Conservation (phyloP, 2,888 invertebrate species). For the Eledona agricola region DNA sequence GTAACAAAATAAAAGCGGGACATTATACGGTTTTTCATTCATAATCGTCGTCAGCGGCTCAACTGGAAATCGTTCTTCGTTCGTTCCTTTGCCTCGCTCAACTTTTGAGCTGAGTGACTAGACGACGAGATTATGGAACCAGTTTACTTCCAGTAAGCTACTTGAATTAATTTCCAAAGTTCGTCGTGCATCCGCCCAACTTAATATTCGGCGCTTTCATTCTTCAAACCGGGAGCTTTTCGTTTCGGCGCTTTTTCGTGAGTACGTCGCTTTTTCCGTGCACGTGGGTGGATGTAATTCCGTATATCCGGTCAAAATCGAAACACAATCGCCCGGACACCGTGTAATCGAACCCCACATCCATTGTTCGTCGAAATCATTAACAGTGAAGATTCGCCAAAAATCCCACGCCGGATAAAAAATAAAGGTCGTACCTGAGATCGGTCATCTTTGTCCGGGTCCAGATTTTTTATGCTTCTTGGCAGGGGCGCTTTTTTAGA, state of each 20-base stretch:
- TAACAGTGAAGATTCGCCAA: slow-evolving; percentile 7
- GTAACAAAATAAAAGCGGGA: slow-evolving; percentile 47
- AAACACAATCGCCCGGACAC: slow-evolving; percentile 50
- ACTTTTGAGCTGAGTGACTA: slow-evolving; percentile 40
- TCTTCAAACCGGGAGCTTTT: slow-evolving; percentile 27
- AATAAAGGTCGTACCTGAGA: slow-evolving; percentile 49
- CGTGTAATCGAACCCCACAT: slow-evolving; percentile 42
- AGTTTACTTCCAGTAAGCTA: slow-evolving; percentile 53
- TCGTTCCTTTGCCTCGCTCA: slow-evolving; percentile 25
- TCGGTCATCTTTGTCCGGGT: slow-evolving; percentile 53
- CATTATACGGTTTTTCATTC: slow-evolving; percentile 50
- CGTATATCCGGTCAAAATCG: slow-evolving; percentile 51
- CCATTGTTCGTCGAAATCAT: slow-evolving; percentile 7
- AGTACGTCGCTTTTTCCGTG: slow-evolving; percentile 11
- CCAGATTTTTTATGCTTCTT: slow-evolving; percentile 51
- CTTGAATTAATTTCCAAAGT: slow-evolving; percentile 53
- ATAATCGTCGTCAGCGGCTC: slow-evolving; percentile 44
- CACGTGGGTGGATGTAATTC: slow-evolving; percentile 33
- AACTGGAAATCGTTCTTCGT: slow-evolving; percentile 11
- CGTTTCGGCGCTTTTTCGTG: slow-evolving; percentile 18
- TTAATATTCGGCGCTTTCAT: slow-evolving; percentile 20
- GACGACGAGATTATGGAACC: slow-evolving; percentile 51
- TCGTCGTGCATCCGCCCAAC: slow-evolving; percentile 33
- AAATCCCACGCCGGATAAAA: slow-evolving; percentile 53
- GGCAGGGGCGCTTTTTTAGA: slow-evolving; percentile 44